Evolutionary conservation across 2,797 vertebrate genomes (phyloP).

Genomic region (Dryobates pubescens): DNA sequence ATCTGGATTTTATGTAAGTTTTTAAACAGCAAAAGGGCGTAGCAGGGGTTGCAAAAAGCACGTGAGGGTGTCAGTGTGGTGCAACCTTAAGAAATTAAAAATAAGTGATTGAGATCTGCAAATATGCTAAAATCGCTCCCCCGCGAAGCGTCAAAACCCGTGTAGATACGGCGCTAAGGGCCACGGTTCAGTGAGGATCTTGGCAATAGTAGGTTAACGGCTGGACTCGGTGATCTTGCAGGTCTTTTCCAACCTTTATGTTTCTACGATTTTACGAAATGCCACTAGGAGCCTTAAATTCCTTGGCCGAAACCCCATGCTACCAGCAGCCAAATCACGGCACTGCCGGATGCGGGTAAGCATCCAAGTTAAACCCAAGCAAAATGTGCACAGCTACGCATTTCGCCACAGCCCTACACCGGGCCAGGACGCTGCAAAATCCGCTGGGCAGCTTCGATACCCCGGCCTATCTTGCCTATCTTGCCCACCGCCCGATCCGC

Average conservation of each 20-base stretch:
- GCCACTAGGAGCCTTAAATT: accelerated
- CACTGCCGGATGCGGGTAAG: accelerated
- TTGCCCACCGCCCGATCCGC: too few relatives aligned
- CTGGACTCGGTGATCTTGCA: too few relatives aligned
- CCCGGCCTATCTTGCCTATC: too few relatives aligned
- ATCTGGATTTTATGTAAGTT: accelerated
- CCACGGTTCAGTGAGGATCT: too few relatives aligned
- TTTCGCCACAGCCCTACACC: not conserved
- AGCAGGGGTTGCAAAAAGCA: not conserved
- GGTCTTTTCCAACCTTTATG: too few relatives aligned
- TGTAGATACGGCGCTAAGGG: too few relatives aligned
- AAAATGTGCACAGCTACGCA: too few relatives aligned
- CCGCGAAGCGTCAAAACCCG: too few relatives aligned
- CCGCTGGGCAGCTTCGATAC: not conserved
- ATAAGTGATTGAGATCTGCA: accelerated
- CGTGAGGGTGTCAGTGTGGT: too few relatives aligned
- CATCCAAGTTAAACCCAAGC: not conserved
- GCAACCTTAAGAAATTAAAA: accelerated
- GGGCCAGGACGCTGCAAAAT: not conserved
- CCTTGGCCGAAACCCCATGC: accelerated
- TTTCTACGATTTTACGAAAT: too few relatives aligned
- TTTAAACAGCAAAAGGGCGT: accelerated
- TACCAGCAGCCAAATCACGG: accelerated
- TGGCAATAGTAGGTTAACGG: too few relatives aligned
- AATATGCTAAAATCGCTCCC: not conserved